Percentiles rank a stretch among this genome's conserved stretches.
Evolutionary conservation across 2,888 invertebrate species (phyloP).

Genomic region (Tenthredo distinguenda): DNA sequence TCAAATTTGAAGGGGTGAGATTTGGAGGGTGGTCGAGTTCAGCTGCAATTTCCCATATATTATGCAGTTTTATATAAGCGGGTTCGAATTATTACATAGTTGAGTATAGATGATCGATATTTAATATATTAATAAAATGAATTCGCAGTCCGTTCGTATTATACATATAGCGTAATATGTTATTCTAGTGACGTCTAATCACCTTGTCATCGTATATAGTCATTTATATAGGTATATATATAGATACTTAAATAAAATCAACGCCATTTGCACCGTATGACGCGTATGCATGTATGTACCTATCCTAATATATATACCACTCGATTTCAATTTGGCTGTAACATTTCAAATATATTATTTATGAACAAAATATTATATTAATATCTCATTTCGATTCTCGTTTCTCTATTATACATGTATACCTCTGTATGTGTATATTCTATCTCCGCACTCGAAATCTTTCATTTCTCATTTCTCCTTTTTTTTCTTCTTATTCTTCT

Average conservation of each 20-base stretch:
- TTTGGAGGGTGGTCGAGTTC: no score
- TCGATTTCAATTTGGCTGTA: constrained; percentile 13
- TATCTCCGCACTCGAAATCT: neutral
- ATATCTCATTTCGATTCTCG: neutral
- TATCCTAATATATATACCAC: constrained; percentile 8
- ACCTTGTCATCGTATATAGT: constrained; percentile 13
- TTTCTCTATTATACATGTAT: neutral
- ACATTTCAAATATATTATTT: constrained; percentile 5
- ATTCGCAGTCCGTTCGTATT: constrained; percentile 17
- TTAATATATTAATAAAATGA: constrained; percentile 4
- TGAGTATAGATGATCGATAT: constrained; percentile 22
- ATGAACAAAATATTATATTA: neutral
- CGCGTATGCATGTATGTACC: constrained; percentile 20
- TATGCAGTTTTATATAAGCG: neutral
- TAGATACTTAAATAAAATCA: constrained; percentile 20
- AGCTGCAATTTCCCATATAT: no score
- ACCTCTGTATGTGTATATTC: neutral
- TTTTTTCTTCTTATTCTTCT: neutral
- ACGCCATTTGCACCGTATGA: constrained; percentile 10
- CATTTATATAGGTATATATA: constrained; percentile 5
- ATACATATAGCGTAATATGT: constrained; percentile 12
- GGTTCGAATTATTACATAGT: neutral
- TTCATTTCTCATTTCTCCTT: neutral
- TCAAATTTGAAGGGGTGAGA: no score
- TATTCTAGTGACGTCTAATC: constrained; percentile 24